phyloP scores from a whole-genome alignment of 2,113 vertebrate genomes.

The Tamias sibiricus region DNA sequence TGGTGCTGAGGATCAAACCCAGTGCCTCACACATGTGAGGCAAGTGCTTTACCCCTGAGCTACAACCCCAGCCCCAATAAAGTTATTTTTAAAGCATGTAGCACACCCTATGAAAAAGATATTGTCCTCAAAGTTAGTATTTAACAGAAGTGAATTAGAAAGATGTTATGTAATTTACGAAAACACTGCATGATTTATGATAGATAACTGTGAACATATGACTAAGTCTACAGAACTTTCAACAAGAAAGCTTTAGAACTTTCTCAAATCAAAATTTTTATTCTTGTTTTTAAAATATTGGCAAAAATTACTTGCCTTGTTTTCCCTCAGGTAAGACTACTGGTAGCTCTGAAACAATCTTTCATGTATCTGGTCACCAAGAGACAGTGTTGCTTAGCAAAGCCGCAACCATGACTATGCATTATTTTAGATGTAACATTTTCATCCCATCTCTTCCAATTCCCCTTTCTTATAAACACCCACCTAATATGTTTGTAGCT shows the following conservation, averaged over 20 bases:
- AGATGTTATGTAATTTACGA: constrained; percentile 22
- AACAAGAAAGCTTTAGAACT: constrained; percentile 45
- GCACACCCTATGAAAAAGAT: neutral
- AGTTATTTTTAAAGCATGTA: constrained; percentile 28
- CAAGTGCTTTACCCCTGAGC: too few relatives aligned
- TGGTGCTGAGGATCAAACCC: too few relatives aligned
- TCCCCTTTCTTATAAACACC: neutral
- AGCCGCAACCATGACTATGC: constrained; percentile 53
- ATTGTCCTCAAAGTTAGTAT: neutral
- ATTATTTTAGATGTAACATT: constrained; percentile 26
- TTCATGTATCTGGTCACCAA: constrained; percentile 37
- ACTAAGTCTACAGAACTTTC: constrained; percentile 5
- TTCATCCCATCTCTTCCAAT: neutral
- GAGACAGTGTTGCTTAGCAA: constrained; percentile 61
- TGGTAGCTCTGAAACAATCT: constrained; percentile 16
- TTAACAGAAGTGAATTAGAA: constrained; percentile 13
- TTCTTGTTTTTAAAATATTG: constrained; percentile 4
- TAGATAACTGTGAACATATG: neutral
- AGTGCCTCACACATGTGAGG: too few relatives aligned
- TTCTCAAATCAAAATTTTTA: constrained; percentile 21
- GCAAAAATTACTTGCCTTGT: constrained; percentile 44
- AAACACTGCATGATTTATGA: constrained; percentile 30
- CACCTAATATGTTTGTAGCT: neutral
- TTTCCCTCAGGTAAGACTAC: constrained; percentile 58
- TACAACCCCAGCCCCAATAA: too few relatives aligned